Conservation (phyloP, 2,888 invertebrate species). For the Microchrysa polita region DNA sequence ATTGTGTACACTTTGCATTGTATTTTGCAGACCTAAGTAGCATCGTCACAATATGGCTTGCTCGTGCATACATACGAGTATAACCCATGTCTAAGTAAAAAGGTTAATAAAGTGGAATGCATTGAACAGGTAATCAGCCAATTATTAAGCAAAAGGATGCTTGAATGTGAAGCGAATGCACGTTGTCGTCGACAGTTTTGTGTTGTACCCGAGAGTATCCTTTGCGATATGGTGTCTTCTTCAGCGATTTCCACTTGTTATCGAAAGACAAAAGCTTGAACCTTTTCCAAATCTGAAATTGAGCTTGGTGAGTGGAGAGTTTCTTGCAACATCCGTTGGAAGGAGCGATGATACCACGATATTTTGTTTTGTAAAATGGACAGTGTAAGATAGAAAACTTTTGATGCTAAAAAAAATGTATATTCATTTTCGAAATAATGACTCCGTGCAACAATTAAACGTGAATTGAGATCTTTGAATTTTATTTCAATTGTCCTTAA, state of each 20-base stretch:
- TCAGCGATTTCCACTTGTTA: constrained; percentile 33
- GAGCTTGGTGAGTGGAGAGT: too few species aligned
- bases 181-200: constrained; percentile 5
- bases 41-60: not conserved
- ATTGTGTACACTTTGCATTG: constrained; percentile 26
- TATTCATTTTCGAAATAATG: too few species aligned
- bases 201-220: not conserved
- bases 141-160: constrained; percentile 30
- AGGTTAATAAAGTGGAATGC: constrained; percentile 38
- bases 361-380: too few species aligned
- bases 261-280: constrained; percentile 31
- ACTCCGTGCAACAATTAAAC: too few species aligned
- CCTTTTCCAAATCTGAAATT: not conserved
- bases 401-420: too few species aligned
- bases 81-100: constrained; percentile 16
- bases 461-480: constrained; percentile 30
- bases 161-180: constrained; percentile 27
- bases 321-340: too few species aligned
- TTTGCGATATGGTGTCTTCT: constrained; percentile 23
- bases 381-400: too few species aligned
- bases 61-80: not conserved
- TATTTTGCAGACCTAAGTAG: not conserved
- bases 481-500: too few species aligned
- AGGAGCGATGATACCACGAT: too few species aligned
- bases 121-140: constrained; percentile 39